Evolutionary conservation across 2,888 invertebrate genomes (phyloP).

Genomic region (Brassicogethes aeneus): DNA sequence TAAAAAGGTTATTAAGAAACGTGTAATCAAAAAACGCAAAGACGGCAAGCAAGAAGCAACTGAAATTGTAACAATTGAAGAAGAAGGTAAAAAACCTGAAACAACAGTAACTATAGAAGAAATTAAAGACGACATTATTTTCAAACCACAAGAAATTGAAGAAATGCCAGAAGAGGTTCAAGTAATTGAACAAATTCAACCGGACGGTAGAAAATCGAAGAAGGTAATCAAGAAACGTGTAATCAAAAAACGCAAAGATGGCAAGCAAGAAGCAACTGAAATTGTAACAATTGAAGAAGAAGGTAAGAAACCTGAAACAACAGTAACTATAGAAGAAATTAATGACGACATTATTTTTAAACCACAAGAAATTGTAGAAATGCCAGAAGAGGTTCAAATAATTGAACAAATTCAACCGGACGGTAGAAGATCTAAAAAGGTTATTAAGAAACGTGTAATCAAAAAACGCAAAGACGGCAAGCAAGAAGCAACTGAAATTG

Average conservation of each 20-base stretch:
- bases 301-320: slow-evolving; percentile 32
- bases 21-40: slow-evolving; percentile 21
- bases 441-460: slow-evolving; percentile 37
- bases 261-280: slow-evolving; percentile 31
- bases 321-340: slow-evolving; percentile 30
- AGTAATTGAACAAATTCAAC: slow-evolving; percentile 30
- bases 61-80: slow-evolving; percentile 26
- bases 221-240: slow-evolving; percentile 37
- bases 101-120: slow-evolving; percentile 23
- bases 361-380: slow-evolving; percentile 12
- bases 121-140: slow-evolving; percentile 9
- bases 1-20: slow-evolving; percentile 28
- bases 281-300: slow-evolving; percentile 21
- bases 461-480: slow-evolving; percentile 38
- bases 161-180: slow-evolving; percentile 33
- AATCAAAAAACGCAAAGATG: slow-evolving; percentile 39
- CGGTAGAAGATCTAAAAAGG: slow-evolving; percentile 24
- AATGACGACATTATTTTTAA: not conserved
- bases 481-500: slow-evolving; percentile 31
- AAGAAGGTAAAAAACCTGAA: slow-evolving; percentile 25
- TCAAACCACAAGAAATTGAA: slow-evolving; percentile 15
- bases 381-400: slow-evolving; percentile 26
- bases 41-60: slow-evolving; percentile 33
- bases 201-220: slow-evolving; percentile 38
- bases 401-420: slow-evolving; percentile 26